Evolutionary conservation across 2,888 invertebrate species (phyloP), one percentile per base, ranked within the genome.

Genomic region (Spodoptera littoralis): DNA sequence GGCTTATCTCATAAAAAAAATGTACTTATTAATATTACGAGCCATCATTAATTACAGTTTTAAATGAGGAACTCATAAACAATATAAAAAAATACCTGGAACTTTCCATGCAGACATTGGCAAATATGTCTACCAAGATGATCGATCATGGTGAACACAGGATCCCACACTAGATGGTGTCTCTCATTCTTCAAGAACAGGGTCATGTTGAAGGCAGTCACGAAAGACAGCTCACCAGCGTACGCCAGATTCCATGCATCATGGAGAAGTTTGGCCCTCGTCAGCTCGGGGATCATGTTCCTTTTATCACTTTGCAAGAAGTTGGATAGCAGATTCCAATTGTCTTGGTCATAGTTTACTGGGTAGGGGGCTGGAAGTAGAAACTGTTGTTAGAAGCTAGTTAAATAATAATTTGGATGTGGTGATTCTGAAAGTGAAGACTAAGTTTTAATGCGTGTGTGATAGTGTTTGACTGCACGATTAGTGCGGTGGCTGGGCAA

Each of bases 81-180:
- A 18, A 18, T 2, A 18, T 18, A 18, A 18, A 18, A 18, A 18
- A 1, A 18, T 83, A 97, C 97, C 95, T 97, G 96, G 82, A 97
- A 97, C 84, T 97, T 97, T 45, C 95, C 95, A 65, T 97, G 89
- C n/a, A 93, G 84, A 95, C 73, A 96, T 95, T 88, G 84, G 60
- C 95, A 62, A 95, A 97, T 96, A 76, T 97, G 97, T 66, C 96
- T 94, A 41, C 97, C 97, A 58, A 98, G 95, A 79, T 97, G 97
- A 85, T 98, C 97, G 51, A 98, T 96, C 94, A 97, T 96, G 2
- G 97, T 97, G 81, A 98, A 98, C 9, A 97, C 96, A 0, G 97
- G 97, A 84, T 97, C 97, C 98, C 98, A 98, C 0, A 97, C 97
- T 0, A 97, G 89, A 74, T 97, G 97, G 70, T 97, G 96, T 36